Evolutionary conservation across 2,113 vertebrate genomes (phyloP).

Genomic region (Anolis sagrei): DNA sequence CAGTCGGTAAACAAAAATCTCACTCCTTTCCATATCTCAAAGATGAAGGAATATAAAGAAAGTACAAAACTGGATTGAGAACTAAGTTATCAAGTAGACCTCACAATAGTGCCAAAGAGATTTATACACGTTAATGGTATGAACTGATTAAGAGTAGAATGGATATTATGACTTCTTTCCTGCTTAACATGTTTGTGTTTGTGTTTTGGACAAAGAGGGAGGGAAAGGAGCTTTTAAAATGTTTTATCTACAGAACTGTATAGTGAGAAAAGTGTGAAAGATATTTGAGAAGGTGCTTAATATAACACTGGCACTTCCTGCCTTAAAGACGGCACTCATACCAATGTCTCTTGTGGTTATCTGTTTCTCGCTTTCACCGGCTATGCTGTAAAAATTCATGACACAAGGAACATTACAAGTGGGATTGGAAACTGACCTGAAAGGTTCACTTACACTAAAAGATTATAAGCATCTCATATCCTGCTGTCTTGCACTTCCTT

Average conservation of each 20-base stretch:
- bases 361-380: constrained; percentile 12
- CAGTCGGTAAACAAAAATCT: no score
- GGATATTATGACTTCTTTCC: not conserved
- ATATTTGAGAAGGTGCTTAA: constrained; percentile 25
- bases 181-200: constrained; percentile 25
- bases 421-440: constrained; percentile 14
- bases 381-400: constrained; percentile 4
- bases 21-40: not conserved
- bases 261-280: constrained; percentile 6
- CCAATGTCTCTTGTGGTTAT: constrained; percentile 10
- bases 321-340: constrained; percentile 24
- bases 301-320: not conserved
- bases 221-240: constrained; percentile 9
- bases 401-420: not conserved
- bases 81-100: not conserved
- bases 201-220: not conserved
- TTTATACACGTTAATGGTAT: constrained; percentile 12
- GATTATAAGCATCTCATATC: not conserved
- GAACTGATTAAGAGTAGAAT: not conserved
- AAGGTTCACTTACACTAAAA: constrained; percentile 12
- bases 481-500: not conserved
- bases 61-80: not conserved
- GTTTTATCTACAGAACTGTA: not conserved
- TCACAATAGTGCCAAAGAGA: not conserved
- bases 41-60: not conserved